Conservation (phyloP, 2,888 invertebrate genomes). For the Hermaeophaga mercurialis region DNA sequence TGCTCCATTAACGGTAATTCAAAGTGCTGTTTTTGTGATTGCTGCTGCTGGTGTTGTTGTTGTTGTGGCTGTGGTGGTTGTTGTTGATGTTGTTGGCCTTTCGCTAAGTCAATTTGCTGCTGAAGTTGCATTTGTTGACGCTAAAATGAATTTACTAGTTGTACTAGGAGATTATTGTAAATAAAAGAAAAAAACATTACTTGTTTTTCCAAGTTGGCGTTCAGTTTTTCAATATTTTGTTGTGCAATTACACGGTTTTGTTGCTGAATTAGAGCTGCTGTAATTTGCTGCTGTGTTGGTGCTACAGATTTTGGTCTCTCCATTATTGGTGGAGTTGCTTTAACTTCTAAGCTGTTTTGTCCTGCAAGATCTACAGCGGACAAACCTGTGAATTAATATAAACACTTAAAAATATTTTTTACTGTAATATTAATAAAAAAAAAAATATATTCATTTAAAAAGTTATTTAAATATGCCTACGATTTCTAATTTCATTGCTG, state of each 20-base stretch:
- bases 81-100: constrained; percentile 50
- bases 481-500: constrained; percentile 51
- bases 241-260: constrained; percentile 65
- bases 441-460: no score
- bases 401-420: background rate
- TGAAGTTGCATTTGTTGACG: constrained; percentile 60
- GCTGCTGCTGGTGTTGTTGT: constrained; percentile 50
- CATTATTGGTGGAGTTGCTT: constrained; percentile 48
- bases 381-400: constrained; percentile 40
- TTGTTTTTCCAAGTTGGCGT: constrained; percentile 62
- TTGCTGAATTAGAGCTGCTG: constrained; percentile 67
- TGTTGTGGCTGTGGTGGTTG: constrained; percentile 52
- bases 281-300: constrained; percentile 68
- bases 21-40: constrained; percentile 54
- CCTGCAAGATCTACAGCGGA: constrained; percentile 55
- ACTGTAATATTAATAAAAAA: no score
- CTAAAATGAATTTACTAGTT: constrained; percentile 52
- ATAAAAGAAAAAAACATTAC: no score
- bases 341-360: constrained; percentile 48
- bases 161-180: no score
- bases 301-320: constrained; percentile 56
- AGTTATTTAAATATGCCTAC: constrained; percentile 46
- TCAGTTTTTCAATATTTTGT: constrained; percentile 67
- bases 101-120: constrained; percentile 52
- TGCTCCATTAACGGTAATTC: constrained; percentile 62